Evolutionary conservation across 2,113 vertebrate species (phyloP), one percentile per base, ranked within the genome.

Genomic region (Tenebrosternarchus preto): DNA sequence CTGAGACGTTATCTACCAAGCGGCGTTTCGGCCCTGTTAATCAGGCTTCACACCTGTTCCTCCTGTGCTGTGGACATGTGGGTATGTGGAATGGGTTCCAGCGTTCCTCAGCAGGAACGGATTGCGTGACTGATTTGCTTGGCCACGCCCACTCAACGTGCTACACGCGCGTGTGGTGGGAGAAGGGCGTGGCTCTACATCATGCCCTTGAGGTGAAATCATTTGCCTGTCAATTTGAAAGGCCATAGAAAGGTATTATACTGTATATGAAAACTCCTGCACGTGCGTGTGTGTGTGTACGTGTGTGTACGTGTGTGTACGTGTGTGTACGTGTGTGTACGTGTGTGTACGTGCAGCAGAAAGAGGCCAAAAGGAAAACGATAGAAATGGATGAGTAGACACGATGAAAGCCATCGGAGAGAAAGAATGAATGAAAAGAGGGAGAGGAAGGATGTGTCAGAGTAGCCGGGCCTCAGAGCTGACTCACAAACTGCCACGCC

Each of bases 391-490:
- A 55, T 78, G 55, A 73, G 67, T 66, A 60, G 39, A 64, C 73
- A 20, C 73, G 25, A 25, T 17, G 31, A 36, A 55, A 19, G 19
- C 8, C 8, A 36, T 85, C 78, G 25, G 78, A 78, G 43, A 22
- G 17, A 74, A 83, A 83, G 73, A 72, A 69, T 84, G 73, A 72
- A 69, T 77, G 73, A 77, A 75, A 76, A 55, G 77, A 73, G 50
- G 24, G 55, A 25, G 19, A 64, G 77, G 68, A 72, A 80, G 77
- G 69, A 80, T 55, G 33, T 36, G 77, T 25, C 64, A 59, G 9
- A 71, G 68, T 39, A 64, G 15, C 27, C 5, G 15, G 39, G 56
- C 20, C 25, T 16, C 15, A 27, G 63, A 27, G 24, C n/a, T 72
- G 66, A 76, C 67, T 84, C 73, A 27, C 19, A n/a, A 50, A 39